Evolutionary conservation across 2,113 vertebrate genomes (phyloP).

Genomic region (Anarhynchus alexandrinus): DNA sequence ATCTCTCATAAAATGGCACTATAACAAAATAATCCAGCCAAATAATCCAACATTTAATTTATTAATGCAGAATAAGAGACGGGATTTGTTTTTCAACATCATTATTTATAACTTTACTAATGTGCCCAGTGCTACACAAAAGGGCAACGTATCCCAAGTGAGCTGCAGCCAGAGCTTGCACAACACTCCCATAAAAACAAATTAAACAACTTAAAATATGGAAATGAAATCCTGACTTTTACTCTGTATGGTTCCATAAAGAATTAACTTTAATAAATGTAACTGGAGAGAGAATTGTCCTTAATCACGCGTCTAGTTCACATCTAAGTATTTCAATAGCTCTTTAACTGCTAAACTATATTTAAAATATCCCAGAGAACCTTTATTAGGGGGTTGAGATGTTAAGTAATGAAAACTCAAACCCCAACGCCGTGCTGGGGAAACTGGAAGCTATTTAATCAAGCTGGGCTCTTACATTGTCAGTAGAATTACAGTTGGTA

Average conservation of each 20-base stretch:
- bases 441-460: neutral
- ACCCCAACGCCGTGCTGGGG: neutral
- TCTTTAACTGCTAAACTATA: neutral
- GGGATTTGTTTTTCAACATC: neutral
- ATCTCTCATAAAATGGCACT: neutral
- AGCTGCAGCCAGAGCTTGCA: neutral
- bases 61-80: neutral
- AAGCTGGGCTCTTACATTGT: neutral
- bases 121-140: neutral
- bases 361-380: neutral
- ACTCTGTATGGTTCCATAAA: neutral
- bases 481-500: neutral
- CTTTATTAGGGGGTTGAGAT: neutral
- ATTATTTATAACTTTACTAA: neutral
- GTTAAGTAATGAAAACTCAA: neutral
- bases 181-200: neutral
- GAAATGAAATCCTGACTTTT: neutral
- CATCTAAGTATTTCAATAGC: neutral
- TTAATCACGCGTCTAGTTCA: neutral
- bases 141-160: neutral
- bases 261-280: neutral
- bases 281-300: neutral
- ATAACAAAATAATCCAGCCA: neutral
- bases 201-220: neutral
- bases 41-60: neutral